phyloP scores from a whole-genome alignment of 1,140 invertebrate genomes.

The Spodoptera frugiperda region DNA sequence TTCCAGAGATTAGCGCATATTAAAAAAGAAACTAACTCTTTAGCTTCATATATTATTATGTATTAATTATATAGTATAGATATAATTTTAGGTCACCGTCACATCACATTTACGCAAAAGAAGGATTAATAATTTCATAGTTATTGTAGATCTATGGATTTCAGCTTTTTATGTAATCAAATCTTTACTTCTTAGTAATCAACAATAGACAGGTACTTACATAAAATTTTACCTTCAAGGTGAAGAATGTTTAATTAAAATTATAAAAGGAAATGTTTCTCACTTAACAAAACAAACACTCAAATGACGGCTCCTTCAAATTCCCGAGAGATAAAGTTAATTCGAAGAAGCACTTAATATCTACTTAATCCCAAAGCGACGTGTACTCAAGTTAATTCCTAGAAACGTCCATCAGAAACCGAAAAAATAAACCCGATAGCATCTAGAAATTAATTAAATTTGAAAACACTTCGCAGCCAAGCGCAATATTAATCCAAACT shows the following conservation, averaged over 20 bases:
- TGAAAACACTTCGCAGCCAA: slow-evolving; percentile 42
- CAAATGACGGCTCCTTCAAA: background rate
- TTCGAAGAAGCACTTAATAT: slow-evolving; percentile 15
- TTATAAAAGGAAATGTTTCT: background rate
- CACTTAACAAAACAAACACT: background rate
- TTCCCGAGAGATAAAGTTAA: background rate
- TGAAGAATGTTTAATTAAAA: background rate
- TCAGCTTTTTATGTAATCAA: no score
- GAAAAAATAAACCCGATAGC: slow-evolving; percentile 21
- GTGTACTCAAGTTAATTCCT: slow-evolving; percentile 18
- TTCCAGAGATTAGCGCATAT: no score
- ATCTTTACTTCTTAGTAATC: no score
- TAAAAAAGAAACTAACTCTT: no score
- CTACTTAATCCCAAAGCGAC: slow-evolving; percentile 3
- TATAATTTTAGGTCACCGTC: no score
- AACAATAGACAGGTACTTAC: no score
- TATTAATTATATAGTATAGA: no score
- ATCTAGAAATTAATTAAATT: slow-evolving; percentile 48
- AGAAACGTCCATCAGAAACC: slow-evolving; percentile 25
- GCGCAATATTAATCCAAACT: slow-evolving; percentile 37
- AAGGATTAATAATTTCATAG: no score
- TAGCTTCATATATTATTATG: no score
- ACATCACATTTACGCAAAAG: no score
- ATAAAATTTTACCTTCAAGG: background rate
- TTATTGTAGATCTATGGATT: no score